Percentiles rank a stretch among this genome's conserved stretches.
Conservation (phyloP, 2,113 vertebrate species). For the Macrotis lagotis region DNA sequence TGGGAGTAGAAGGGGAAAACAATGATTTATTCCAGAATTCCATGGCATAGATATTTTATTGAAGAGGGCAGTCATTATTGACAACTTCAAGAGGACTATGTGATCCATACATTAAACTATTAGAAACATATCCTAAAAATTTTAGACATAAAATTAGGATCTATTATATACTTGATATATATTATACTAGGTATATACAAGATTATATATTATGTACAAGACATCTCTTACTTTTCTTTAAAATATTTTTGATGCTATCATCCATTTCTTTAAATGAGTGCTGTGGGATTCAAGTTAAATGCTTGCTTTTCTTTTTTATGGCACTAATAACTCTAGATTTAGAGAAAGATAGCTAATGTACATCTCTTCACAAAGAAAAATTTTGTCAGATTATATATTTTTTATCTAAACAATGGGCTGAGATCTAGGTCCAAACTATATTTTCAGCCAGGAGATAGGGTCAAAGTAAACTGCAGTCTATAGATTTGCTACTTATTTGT, state of each 20-base stretch:
- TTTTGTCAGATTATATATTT: not conserved
- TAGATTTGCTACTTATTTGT: not conserved
- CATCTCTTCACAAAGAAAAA: not conserved
- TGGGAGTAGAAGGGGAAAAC: not conserved
- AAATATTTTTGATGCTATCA: not conserved
- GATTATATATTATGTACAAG: not conserved
- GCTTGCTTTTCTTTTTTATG: not conserved
- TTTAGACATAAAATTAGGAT: not conserved
- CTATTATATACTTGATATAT: not conserved
- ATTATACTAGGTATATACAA: not conserved
- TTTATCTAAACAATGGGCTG: not conserved
- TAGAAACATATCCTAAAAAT: not conserved
- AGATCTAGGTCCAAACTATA: not conserved
- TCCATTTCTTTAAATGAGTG: not conserved
- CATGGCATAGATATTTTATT: not conserved
- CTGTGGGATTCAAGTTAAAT: not conserved
- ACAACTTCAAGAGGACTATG: not conserved
- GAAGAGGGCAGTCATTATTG: not conserved
- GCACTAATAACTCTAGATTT: not conserved
- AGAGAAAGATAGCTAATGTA: not conserved
- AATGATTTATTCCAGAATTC: not conserved
- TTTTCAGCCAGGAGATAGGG: not conserved
- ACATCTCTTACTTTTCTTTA: not conserved
- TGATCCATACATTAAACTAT: not conserved
- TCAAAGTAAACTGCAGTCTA: not conserved